phyloP scores from a whole-genome alignment of 2,113 vertebrate genomes.

The Mesitornis unicolor region DNA sequence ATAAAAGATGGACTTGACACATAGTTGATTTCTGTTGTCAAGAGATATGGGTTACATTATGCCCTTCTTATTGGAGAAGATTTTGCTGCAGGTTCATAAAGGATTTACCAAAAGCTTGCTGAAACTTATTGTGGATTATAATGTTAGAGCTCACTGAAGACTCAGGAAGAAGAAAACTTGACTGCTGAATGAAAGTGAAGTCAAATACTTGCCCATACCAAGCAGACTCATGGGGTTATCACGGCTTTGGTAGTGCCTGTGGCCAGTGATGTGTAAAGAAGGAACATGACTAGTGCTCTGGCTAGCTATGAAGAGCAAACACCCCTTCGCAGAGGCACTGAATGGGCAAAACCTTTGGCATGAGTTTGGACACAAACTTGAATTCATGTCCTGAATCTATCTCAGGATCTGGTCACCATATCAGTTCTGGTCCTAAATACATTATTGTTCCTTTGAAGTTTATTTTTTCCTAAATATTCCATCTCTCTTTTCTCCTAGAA shows the following conservation, averaged over 20 bases:
- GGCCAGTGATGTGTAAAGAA: not conserved
- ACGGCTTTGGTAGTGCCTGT: rapidly evolving
- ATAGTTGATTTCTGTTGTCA: not conserved
- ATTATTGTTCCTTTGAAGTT: not conserved
- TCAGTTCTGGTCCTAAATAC: not conserved
- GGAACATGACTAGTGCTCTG: rapidly evolving
- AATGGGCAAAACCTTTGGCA: not conserved
- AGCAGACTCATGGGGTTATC: not conserved
- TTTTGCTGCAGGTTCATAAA: not conserved
- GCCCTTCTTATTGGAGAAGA: not conserved
- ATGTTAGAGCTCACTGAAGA: not conserved
- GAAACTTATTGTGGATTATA: not conserved
- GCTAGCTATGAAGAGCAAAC: not conserved
- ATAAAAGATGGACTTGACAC: not conserved
- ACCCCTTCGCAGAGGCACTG: not conserved
- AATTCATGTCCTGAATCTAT: not conserved
- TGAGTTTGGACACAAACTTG: not conserved
- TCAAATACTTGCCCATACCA: not conserved
- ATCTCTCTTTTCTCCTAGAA: not conserved
- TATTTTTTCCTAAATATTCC: not conserved
- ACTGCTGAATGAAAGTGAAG: not conserved
- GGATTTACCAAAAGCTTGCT: not conserved
- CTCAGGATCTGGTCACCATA: not conserved
- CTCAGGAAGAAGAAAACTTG: not conserved
- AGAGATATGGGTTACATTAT: not conserved